Conservation (phyloP, 2,113 vertebrate genomes). For the Tragulus kanchil region DNA sequence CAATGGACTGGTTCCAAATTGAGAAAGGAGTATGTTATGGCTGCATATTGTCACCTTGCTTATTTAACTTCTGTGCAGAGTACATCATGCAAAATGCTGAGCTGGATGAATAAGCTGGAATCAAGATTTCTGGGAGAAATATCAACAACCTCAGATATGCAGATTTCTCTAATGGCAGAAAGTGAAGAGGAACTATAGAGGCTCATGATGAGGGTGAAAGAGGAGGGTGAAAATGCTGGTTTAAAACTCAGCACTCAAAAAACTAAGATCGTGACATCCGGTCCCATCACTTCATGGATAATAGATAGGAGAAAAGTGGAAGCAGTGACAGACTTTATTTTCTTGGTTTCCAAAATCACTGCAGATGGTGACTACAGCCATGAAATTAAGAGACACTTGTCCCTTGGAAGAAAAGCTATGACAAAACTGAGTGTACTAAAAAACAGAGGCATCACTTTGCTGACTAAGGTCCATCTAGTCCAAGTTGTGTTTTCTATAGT, state of each 20-base stretch:
- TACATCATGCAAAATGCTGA: not conserved
- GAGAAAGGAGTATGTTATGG: not conserved
- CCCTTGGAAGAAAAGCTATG: not conserved
- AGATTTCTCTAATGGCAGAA: not conserved
- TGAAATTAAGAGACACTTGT: not conserved
- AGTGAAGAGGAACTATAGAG: not conserved
- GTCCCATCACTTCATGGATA: not conserved
- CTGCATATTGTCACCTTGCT: not conserved
- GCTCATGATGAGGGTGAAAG: not conserved
- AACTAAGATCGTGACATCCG: not conserved
- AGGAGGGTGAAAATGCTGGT: not conserved
- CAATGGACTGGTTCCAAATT: not conserved
- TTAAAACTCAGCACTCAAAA: not conserved
- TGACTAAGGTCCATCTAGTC: not conserved
- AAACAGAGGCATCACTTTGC: not conserved
- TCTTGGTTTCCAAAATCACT: not conserved
- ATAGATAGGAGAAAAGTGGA: not conserved
- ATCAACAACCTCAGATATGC: not conserved
- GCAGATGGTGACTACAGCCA: not conserved
- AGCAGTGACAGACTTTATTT: not conserved
- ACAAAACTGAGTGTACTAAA: not conserved
- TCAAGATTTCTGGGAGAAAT: not conserved
- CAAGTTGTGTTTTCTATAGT: not conserved
- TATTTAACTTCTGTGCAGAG: not conserved
- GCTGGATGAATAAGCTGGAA: not conserved